Conservation (phyloP, 1,140 invertebrate species). For the Diorhabda carinulata region DNA sequence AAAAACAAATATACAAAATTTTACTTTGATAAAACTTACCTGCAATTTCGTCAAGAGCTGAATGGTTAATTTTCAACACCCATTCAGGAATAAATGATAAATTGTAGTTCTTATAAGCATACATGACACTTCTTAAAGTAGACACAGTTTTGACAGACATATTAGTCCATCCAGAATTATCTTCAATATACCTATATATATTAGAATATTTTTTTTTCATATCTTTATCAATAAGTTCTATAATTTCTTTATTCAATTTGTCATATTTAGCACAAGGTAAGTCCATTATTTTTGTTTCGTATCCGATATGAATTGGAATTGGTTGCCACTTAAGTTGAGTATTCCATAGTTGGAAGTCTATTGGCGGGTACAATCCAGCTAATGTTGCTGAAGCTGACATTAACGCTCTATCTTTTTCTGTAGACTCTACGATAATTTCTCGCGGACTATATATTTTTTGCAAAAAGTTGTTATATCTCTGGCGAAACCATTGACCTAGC, state of each 20-base stretch:
- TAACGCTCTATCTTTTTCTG: conserved; percentile 78
- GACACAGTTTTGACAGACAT: conserved; percentile 51
- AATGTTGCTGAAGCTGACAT: conserved; percentile 83
- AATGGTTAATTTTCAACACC: conserved; percentile 49
- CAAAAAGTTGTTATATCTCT: conserved; percentile 61
- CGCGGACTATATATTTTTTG: conserved; percentile 49
- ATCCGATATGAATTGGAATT: conserved; percentile 77
- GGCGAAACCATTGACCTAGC: conserved; percentile 70
- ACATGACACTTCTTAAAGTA: conserved; percentile 62
- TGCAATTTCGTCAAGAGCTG: background rate
- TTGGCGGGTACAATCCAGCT: conserved; percentile 73
- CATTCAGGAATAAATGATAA: conserved; percentile 65
- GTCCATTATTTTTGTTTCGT: conserved; percentile 53
- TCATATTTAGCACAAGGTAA: conserved; percentile 62
- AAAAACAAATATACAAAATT: too few species aligned
- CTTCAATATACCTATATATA: conserved; percentile 59
- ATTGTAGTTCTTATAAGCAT: conserved; percentile 66
- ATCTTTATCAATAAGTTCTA: conserved; percentile 53
- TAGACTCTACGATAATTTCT: conserved; percentile 57
- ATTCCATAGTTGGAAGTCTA: conserved; percentile 63
- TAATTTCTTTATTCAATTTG: conserved; percentile 45
- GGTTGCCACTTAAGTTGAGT: conserved; percentile 75
- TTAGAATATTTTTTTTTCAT: conserved; percentile 56
- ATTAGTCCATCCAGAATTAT: conserved; percentile 56
- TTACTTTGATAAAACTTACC: background rate